phyloP scores from a whole-genome alignment of 2,888 invertebrate genomes.

The Linnaemya vulpina region DNA sequence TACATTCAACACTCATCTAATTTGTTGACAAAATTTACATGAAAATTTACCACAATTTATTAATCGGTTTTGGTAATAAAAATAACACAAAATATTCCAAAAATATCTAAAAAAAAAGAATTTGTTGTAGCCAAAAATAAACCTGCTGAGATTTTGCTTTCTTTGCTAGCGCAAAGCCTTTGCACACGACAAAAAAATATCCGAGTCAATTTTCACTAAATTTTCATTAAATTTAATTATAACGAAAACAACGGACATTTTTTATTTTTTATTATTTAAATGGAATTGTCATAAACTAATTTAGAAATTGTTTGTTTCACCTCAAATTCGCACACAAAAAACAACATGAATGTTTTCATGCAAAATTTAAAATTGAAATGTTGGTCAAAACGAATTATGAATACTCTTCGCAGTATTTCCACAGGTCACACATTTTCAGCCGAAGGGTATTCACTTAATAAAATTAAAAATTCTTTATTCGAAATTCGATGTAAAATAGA shows the following conservation, averaged over 20 bases:
- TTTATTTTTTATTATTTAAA: slow-evolving; percentile 37
- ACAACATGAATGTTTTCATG: not conserved
- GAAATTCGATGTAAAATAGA: too few relatives aligned
- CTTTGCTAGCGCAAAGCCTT: slow-evolving; percentile 57
- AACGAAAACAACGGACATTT: slow-evolving; percentile 32
- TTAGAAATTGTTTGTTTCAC: not conserved
- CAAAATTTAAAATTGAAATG: not conserved
- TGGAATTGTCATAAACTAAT: slow-evolving; percentile 60
- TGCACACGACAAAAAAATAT: slow-evolving; percentile 65
- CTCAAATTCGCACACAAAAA: not conserved
- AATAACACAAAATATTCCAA: slow-evolving; percentile 26
- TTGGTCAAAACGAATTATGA: too few relatives aligned
- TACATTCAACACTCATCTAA: not conserved
- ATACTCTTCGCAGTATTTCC: too few relatives aligned
- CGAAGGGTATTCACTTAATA: too few relatives aligned
- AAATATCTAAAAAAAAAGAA: slow-evolving; percentile 42
- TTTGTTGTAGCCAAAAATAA: slow-evolving; percentile 10
- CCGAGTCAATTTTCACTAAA: slow-evolving; percentile 5
- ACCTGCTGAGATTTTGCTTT: slow-evolving; percentile 11
- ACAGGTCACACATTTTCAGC: too few relatives aligned
- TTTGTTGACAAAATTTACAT: not conserved
- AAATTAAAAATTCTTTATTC: too few relatives aligned
- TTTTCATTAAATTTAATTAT: slow-evolving; percentile 15
- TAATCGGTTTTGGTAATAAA: not conserved
- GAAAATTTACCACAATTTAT: not conserved